Evolutionary conservation across 2,113 vertebrate species (phyloP), one percentile per base, ranked within the genome.

Genomic region (Candoia aspera): DNA sequence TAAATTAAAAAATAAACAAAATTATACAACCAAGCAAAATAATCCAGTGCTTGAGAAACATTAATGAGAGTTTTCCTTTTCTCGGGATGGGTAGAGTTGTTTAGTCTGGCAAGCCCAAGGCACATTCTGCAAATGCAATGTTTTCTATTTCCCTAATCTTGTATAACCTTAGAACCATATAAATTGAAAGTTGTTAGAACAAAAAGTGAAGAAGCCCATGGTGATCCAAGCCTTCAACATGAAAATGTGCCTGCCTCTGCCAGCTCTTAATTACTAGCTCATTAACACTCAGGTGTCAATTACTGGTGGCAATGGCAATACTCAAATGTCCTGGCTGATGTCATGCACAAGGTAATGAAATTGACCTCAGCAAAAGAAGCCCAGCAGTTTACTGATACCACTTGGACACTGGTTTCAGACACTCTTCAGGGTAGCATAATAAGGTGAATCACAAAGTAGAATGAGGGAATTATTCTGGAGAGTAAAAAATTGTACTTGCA

Each of bases 261-360:
- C 98, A 98, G 93, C 95, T 97, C 97, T 97, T 98, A 98, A 98
- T 98, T 98, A 98, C 96, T 97, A 97, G 96, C 98, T 98, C 98
- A 98, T 98, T 98, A 98, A 98, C 97, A 98, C 97, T 97, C 97
- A 98, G 98, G 97, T 98, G 98, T 97, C 97, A 98, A 97, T 97
- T 98, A 97, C 97, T 97, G 96, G 97, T 97, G 97, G 97, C 97
- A 97, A 97, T 98, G 96, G 97, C 97, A 97, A 97, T 97, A 97
- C 97, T 97, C 97, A 97, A 94, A 96, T 96, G 98, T 97, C 97
- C 96, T 97, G 95, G 95, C 97, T 97, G 97, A 97, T 98, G 97
- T 98, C 97, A 96, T 96, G 96, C 96, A 97, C 96, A 95, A 97
- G 98, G 97, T 98, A 98, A 98, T 98, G 98, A 97, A 98, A 97